Evolutionary conservation across 2,113 vertebrate species (phyloP).

Genomic region (Xerus inauris): DNA sequence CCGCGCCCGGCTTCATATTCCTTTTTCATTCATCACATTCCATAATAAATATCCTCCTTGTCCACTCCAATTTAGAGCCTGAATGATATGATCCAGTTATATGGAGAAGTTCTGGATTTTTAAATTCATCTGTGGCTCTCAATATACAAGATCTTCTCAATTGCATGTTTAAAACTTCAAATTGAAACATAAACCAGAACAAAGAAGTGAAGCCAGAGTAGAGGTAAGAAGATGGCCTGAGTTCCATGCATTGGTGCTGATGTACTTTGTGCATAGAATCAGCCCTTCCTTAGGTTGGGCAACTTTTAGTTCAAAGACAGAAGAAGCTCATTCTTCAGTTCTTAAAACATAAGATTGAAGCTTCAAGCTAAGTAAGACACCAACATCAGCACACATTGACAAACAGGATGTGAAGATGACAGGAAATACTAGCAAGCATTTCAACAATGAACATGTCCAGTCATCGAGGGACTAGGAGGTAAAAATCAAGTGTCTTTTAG

Average conservation of each 20-base stretch:
- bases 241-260: too few species aligned
- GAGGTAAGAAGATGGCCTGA: neutral
- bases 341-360: neutral
- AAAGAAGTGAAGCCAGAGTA: neutral
- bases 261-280: rapidly evolving
- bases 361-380: neutral
- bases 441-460: neutral
- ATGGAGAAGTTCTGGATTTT: neutral
- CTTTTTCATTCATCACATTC: neutral
- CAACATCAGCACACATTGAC: neutral
- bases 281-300: neutral
- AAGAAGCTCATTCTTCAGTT: neutral
- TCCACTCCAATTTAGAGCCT: neutral
- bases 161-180: neutral
- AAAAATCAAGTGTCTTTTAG: neutral
- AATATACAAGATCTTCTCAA: neutral
- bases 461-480: neutral
- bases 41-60: neutral
- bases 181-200: neutral
- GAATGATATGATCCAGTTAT: neutral
- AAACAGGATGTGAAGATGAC: neutral
- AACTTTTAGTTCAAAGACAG: neutral
- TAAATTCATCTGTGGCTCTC: neutral
- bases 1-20: too few species aligned
- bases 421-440: neutral